Evolutionary conservation across 2,888 invertebrate species (phyloP).

Genomic region (Watsonalla binaria): DNA sequence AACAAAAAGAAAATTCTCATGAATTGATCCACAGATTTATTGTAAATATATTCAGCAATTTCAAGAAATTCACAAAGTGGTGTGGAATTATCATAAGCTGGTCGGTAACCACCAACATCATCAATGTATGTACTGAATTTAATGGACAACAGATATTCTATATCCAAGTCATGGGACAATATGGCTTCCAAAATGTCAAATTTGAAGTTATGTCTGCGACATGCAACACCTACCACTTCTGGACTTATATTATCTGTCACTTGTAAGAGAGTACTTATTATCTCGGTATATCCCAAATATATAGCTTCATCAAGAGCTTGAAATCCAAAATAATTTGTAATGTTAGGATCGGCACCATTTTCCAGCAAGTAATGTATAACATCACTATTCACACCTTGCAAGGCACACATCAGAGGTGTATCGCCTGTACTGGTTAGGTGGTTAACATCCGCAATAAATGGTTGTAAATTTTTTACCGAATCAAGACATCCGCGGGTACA

Average conservation of each 20-base stretch:
- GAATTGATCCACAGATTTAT: conserved; percentile 50
- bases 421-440: conserved; percentile 48
- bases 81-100: conserved; percentile 15
- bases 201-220: conserved; percentile 64
- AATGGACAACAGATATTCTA: conserved; percentile 57
- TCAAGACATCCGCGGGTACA: conserved; percentile 55
- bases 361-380: conserved; percentile 54
- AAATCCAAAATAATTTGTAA: conserved; percentile 47
- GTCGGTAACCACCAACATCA: conserved; percentile 35
- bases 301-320: conserved; percentile 58
- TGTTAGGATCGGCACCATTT: conserved; percentile 58
- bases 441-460: conserved; percentile 59
- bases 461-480: conserved; percentile 45
- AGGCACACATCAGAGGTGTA: conserved; percentile 56
- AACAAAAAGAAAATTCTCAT: conserved; percentile 58
- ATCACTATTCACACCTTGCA: conserved; percentile 45
- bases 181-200: conserved; percentile 59
- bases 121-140: conserved; percentile 49
- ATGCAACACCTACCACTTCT: conserved; percentile 55
- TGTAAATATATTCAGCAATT: conserved; percentile 66
- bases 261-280: conserved; percentile 50
- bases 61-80: conserved; percentile 52
- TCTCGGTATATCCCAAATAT: conserved; percentile 40
- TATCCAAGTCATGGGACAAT: conserved; percentile 54
- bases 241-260: conserved; percentile 49